phyloP scores from a whole-genome alignment of 2,888 invertebrate species.

The Hedya salicella region DNA sequence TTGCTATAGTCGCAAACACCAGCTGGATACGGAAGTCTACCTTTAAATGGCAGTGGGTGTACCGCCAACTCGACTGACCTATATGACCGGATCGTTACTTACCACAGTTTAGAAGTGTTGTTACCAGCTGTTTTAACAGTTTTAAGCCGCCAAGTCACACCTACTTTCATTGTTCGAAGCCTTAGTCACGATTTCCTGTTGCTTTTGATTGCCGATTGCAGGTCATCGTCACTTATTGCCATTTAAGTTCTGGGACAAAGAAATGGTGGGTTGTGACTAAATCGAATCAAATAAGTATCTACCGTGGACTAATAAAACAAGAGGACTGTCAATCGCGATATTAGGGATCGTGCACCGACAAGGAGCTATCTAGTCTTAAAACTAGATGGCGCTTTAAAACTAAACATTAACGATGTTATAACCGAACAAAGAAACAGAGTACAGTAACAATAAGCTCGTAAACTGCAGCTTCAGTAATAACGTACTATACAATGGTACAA shows the following conservation, averaged over 20 bases:
- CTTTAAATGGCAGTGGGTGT: slow-evolving; percentile 36
- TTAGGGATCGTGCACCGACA: no score
- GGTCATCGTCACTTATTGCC: slow-evolving; percentile 13
- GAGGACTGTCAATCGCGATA: no score
- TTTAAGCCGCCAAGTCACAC: slow-evolving; percentile 17
- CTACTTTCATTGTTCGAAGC: slow-evolving; percentile 18
- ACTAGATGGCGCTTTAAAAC: no score
- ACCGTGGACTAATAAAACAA: no score
- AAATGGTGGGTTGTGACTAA: background rate
- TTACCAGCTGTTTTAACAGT: slow-evolving; percentile 20
- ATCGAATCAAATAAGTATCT: background rate
- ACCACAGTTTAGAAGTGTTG: slow-evolving; percentile 24
- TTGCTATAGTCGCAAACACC: slow-evolving; percentile 6
- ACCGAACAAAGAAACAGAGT: no score
- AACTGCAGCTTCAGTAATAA: no score
- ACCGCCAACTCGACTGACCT: slow-evolving; percentile 30
- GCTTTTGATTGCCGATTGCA: background rate
- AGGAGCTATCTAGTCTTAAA: no score
- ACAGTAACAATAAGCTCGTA: no score
- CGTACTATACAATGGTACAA: no score
- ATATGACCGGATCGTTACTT: slow-evolving; percentile 31
- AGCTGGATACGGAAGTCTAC: slow-evolving; percentile 28
- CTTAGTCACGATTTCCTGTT: slow-evolving; percentile 18
- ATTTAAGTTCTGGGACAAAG: background rate
- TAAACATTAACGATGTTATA: no score